These are phyloP conservation scores for Drosophila neonasuta DNA, from an alignment of 2,888 invertebrate genomes.

Conservation along the genomic window DNA sequence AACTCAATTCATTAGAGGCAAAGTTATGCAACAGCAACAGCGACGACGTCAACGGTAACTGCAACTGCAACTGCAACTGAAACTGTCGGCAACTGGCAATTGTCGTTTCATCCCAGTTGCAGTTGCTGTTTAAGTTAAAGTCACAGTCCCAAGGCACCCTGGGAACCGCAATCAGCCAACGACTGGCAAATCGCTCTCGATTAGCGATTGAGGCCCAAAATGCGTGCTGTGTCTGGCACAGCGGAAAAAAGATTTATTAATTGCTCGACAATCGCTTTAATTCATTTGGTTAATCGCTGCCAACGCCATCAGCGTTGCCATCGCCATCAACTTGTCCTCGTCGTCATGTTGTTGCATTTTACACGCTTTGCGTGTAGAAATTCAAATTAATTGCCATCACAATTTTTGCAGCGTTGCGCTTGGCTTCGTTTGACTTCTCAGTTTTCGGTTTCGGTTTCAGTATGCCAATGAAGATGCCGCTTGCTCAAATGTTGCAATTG, in stretches of 20 bases:
- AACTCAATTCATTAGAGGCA: constrained; percentile 46
- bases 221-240: constrained; percentile 40
- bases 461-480: constrained; percentile 66
- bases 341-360: constrained; percentile 61
- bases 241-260: constrained; percentile 65
- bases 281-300: constrained; percentile 57
- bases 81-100: constrained; percentile 38
- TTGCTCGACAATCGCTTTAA: constrained; percentile 60
- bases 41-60: constrained; percentile 14
- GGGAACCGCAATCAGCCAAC: constrained; percentile 67
- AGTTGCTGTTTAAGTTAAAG: constrained; percentile 31
- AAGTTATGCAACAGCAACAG: constrained; percentile 40
- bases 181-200: constrained; percentile 65
- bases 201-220: constrained; percentile 50
- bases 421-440: constrained; percentile 44
- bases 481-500: constrained; percentile 6
- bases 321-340: constrained; percentile 55
- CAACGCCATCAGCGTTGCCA: constrained; percentile 12
- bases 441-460: background rate
- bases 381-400: constrained; percentile 73
- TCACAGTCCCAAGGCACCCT: constrained; percentile 54
- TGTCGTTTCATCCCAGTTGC: constrained; percentile 56
- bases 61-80: constrained; percentile 32
- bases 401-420: constrained; percentile 61
- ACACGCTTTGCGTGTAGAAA: constrained; percentile 77